Evolutionary conservation across 1,140 invertebrate species (phyloP).

Genomic region (Ips nitidus): DNA sequence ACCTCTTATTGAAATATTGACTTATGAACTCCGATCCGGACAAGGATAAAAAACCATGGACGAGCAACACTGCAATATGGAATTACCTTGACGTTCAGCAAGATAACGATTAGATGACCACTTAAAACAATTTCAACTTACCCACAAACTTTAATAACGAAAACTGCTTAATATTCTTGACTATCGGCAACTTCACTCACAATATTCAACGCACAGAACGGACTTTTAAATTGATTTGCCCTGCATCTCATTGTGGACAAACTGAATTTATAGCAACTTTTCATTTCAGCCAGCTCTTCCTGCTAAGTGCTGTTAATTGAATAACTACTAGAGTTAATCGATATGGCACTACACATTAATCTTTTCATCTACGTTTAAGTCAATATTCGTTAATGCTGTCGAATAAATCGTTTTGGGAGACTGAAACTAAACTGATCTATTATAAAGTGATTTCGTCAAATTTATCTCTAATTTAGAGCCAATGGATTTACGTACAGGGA

Average conservation of each 20-base stretch:
- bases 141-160: too few relatives aligned
- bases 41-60: too few relatives aligned
- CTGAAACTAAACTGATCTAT: not conserved
- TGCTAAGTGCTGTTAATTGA: slow-evolving; percentile 32
- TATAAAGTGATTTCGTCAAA: not conserved
- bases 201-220: not conserved
- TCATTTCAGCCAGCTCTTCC: slow-evolving; percentile 7
- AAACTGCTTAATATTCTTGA: too few relatives aligned
- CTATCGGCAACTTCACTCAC: too few relatives aligned
- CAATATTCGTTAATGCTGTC: slow-evolving; percentile 10
- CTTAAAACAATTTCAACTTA: too few relatives aligned
- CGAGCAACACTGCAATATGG: too few relatives aligned
- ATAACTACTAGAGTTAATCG: slow-evolving; percentile 26
- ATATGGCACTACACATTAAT: slow-evolving; percentile 23
- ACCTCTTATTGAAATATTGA: too few relatives aligned
- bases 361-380: slow-evolving; percentile 12
- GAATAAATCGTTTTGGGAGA: slow-evolving; percentile 5
- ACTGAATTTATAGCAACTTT: slow-evolving; percentile 24
- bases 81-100: too few relatives aligned
- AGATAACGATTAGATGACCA: too few relatives aligned
- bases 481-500: too few relatives aligned
- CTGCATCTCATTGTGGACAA: slow-evolving; percentile 20
- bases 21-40: too few relatives aligned
- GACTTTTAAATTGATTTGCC: slow-evolving; percentile 28
- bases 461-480: too few relatives aligned